Base-by-base conservation (phyloP, 2,888 invertebrate species). In the Clunio marinus region DNA sequence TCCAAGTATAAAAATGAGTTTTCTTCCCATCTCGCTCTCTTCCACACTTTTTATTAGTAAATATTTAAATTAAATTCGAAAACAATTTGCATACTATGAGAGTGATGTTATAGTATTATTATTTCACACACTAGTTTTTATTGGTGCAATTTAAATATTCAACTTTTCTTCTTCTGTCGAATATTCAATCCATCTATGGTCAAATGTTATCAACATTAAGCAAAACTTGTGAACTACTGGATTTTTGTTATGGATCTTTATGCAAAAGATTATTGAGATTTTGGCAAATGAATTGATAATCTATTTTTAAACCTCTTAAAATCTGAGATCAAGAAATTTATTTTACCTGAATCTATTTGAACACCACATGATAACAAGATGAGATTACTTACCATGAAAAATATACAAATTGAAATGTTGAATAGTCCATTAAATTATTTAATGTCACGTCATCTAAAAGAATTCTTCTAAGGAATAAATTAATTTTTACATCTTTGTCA, bases 21-120 rank as follows among this genome's bases (percentile, higher is more conserved):
- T 46, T n/a, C 27, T 37, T 63, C 45, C 37, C 20, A 24, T 2
- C 17, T 46, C 45, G 25, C 45, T 27, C 17, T 25, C 63, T 22
- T 24, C 24, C 25, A n/a, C 63, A 45, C 17, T 62, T 41, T 24
- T 17, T 51, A 46, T 46, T 46, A 35, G 22, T n/a, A n/a, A n/a
- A n/a, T 46, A 66, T 66, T 66, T 55, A 66, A 66, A 66, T 66
- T 66, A 22, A 55, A 66, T 66, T 66, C 32, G 55, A 66, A 66
- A 66, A 35, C 35, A 51, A 66, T 66, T 66, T 66, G 66, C 66
- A 66, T 66, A 66, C 63, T 65, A 65, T 63, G 63, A 46, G 17
- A 46, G n/a, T n/a, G n/a, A n/a, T n/a, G n/a, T n/a, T 25, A 32
- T 35, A 22, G 20, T 22, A 22, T 45, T 63, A 35, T 66, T 66